Evolutionary conservation across 2,113 vertebrate genomes (phyloP), one percentile per base, ranked within the genome.

Genomic region (Cyanoramphus novaezelandiae): DNA sequence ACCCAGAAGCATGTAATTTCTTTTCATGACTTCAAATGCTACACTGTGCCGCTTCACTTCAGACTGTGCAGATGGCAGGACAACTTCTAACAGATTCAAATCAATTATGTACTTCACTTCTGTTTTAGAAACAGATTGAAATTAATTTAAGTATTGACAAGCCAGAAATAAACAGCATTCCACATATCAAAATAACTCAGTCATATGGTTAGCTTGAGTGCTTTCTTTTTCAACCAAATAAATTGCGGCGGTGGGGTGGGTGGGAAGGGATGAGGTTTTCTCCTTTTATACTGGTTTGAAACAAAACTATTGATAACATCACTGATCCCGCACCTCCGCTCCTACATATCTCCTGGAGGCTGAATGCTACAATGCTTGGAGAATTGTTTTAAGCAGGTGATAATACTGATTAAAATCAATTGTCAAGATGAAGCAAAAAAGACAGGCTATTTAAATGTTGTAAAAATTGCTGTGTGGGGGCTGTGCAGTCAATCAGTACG

Each of bases 111-210:
- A 85, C 81, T 92, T 96, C 62, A 87, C 67, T 89, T 94, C 81
- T 96, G 88, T 46, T 94, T 92, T 82, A 91, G 39, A 87, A 96
- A 92, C 92, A 94, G 91, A 91, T 63, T 84, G 84, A 91, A 90
- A 96, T 85, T 60, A 93, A 93, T 93, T 92, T 33, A 93, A 89
- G 69, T 82, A 95, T 92, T 92, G 95, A 96, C 83, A 82, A 91
- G 76, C 39, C 80, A 60, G 86, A 87, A 80, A 93, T 85, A 95
- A 94, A 94, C 69, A 88, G 49, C 59, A 68, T 83, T 88, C 19
- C 64, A 81, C 6, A 0, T 24, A 96, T 78, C 72, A 84, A 92
- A 96, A 91, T 89, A 97, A 86, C 59, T 72, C n/a, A 2, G 16
- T 67, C 53, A 57, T 19, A 52, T 3, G 28, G 55, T 25, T 79